These are phyloP conservation scores for Whitmania pigra DNA, from an alignment of 1,140 invertebrate species.

Conservation along the genomic window DNA sequence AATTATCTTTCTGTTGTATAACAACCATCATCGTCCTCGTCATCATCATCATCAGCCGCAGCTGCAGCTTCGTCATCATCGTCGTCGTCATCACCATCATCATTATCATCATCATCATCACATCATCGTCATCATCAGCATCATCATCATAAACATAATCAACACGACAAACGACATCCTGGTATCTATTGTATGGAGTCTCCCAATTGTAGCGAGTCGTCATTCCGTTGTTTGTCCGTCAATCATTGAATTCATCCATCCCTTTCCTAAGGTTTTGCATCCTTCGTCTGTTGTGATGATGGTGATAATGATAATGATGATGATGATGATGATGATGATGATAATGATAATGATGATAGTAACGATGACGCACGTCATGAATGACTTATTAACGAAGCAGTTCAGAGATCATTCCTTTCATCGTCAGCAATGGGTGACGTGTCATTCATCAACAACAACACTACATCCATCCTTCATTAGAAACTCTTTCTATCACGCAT, in stretches of 20 bases:
- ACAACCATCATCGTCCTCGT: constrained; percentile 21
- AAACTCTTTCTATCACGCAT: background rate
- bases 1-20: background rate
- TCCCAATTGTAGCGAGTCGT: too few relatives aligned
- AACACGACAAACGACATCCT: constrained; percentile 17
- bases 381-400: too few relatives aligned
- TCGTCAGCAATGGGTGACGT: too few relatives aligned
- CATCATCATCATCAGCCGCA: constrained; percentile 1
- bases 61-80: constrained; percentile 23
- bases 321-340: too few relatives aligned
- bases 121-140: constrained; percentile 21
- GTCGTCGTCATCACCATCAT: constrained; percentile 18
- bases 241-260: background rate
- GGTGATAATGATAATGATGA: too few relatives aligned
- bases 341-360: too few relatives aligned
- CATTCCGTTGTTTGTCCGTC: background rate
- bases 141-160: constrained; percentile 18
- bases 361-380: too few relatives aligned
- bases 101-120: constrained; percentile 23
- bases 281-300: background rate
- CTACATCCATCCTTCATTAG: background rate
- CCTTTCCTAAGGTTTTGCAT: background rate
- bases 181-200: too few relatives aligned
- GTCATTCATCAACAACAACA: background rate
- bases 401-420: too few relatives aligned